phyloP scores from a whole-genome alignment of 2,797 vertebrate genomes.

The Margarornis squamiger region DNA sequence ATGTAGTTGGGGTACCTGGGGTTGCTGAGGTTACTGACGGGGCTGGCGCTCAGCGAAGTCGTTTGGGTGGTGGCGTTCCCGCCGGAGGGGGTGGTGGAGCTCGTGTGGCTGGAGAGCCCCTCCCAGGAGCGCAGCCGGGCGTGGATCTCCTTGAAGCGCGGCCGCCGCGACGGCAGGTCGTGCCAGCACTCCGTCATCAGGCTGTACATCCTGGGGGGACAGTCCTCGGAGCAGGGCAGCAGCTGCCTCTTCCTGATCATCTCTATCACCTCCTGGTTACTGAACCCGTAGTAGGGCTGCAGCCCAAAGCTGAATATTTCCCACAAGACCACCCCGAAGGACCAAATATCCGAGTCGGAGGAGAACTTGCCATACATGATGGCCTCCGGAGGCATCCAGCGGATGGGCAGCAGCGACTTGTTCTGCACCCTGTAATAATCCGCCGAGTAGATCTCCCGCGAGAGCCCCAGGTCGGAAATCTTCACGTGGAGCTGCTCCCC shows the following conservation, averaged over 20 bases:
- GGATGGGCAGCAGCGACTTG: constrained; percentile 91
- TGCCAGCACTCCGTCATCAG: constrained; percentile 99
- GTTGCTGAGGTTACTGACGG: constrained; percentile 95
- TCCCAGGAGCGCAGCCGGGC: constrained; percentile 92
- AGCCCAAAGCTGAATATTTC: constrained; percentile 98
- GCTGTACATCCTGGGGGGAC: constrained; percentile 91
- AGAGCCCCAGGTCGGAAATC: constrained; percentile 97
- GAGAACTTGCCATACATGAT: constrained; percentile 96
- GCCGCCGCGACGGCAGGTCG: constrained; percentile 89
- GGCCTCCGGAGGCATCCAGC: constrained; percentile 97
- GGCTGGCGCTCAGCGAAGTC: constrained; percentile 96
- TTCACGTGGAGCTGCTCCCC: constrained; percentile 94
- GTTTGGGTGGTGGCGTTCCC: constrained; percentile 98
- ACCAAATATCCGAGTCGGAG: constrained; percentile 96
- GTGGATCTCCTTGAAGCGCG: constrained; percentile 95
- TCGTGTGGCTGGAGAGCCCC: constrained; percentile 92
- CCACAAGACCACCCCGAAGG: constrained; percentile 95
- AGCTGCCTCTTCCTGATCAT: constrained; percentile 96
- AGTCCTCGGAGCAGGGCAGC: constrained; percentile 96
- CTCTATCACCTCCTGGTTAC: constrained; percentile 98
- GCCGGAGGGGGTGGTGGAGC: constrained; percentile 94
- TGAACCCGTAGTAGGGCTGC: constrained; percentile 96
- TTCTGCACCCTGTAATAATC: constrained; percentile 94
- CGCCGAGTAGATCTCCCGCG: constrained; percentile 91
- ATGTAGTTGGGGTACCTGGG: constrained; percentile 92